These are phyloP conservation scores for Capromys pilorides DNA, from an alignment of 2,797 vertebrate genomes.

Conservation along the genomic window DNA sequence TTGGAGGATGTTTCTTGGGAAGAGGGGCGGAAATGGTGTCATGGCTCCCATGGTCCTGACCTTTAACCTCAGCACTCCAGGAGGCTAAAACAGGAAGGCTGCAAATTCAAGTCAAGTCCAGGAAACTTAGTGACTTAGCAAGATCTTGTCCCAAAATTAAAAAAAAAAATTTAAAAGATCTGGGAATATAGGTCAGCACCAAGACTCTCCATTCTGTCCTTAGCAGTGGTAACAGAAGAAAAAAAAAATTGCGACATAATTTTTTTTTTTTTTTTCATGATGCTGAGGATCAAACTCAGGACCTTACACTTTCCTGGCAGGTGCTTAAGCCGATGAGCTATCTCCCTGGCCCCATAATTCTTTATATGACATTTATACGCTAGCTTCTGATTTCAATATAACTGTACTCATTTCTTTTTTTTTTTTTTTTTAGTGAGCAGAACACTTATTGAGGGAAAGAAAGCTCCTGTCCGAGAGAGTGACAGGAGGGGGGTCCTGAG, in stretches of 20 bases:
- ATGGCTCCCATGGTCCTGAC: not conserved
- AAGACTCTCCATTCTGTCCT: not conserved
- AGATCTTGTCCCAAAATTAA: not conserved
- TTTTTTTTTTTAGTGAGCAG: too few relatives aligned
- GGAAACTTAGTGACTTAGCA: not conserved
- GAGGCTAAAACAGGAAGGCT: not conserved
- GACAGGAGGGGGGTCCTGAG: too few relatives aligned
- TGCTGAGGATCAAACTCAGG: too few relatives aligned
- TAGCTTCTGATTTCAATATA: constrained; percentile 18
- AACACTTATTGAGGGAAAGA: too few relatives aligned
- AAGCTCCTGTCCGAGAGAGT: too few relatives aligned
- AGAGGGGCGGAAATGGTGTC: not conserved
- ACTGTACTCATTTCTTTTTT: not conserved
- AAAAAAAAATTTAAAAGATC: not conserved
- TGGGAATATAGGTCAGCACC: not conserved
- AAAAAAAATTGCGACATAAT: not conserved
- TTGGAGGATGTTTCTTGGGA: not conserved
- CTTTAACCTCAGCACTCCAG: not conserved
- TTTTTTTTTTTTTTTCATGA: not conserved
- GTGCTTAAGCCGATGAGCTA: too few relatives aligned
- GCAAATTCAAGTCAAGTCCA: not conserved
- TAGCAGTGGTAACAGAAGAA: not conserved
- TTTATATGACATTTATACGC: too few relatives aligned
- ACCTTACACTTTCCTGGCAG: too few relatives aligned
- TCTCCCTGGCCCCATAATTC: too few relatives aligned